Conservation (phyloP, 1,140 invertebrate species). For the Polypedilum pembai region DNA sequence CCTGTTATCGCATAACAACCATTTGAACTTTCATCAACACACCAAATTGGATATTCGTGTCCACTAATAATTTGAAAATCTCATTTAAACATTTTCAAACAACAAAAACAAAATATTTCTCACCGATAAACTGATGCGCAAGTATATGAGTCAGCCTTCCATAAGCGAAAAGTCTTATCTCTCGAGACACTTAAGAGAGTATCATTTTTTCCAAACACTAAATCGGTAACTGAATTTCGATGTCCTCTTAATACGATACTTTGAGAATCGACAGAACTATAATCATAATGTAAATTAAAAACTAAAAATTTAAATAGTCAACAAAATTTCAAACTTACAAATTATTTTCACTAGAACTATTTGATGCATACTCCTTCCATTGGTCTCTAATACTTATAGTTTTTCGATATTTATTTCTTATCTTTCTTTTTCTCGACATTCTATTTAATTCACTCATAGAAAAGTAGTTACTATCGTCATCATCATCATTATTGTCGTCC, state of each 20-base stretch:
- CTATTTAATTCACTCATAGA: not conserved
- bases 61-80: conserved; percentile 48
- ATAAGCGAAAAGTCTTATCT: conserved; percentile 66
- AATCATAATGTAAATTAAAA: not conserved
- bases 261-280: conserved; percentile 45
- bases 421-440: not conserved
- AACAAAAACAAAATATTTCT: not conserved
- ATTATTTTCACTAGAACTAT: conserved; percentile 28
- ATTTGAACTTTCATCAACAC: conserved; percentile 65
- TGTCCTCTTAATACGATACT: conserved; percentile 61
- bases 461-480: not conserved
- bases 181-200: conserved; percentile 67
- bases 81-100: not conserved
- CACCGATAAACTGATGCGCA: conserved; percentile 65
- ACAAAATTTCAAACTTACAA: conserved; percentile 25
- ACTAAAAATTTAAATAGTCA: not conserved
- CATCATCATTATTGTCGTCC: not conserved
- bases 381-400: conserved; percentile 17
- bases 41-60: conserved; percentile 82
- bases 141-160: conserved; percentile 57
- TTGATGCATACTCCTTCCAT: conserved; percentile 6
- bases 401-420: not conserved
- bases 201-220: conserved; percentile 53
- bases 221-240: conserved; percentile 62
- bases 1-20: conserved; percentile 70